Evolutionary conservation across 2,888 invertebrate species (phyloP), one percentile per base, ranked within the genome.

Genomic region (Lapara coniferarum): DNA sequence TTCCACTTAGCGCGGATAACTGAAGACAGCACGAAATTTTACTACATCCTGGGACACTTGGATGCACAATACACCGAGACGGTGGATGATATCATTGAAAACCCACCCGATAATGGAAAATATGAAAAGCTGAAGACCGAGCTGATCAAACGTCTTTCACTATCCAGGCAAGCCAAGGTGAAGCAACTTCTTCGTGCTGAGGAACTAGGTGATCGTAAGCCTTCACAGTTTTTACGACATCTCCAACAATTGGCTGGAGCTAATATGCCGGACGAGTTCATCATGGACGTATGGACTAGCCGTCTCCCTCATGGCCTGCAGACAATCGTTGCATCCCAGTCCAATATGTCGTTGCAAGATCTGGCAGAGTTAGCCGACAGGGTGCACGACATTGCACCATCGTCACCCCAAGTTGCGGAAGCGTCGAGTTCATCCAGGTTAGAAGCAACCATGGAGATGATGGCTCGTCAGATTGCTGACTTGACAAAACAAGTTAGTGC

Each of bases 181-280:
- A 71, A 71, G 12, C 76, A 73, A 25, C 69, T 73, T 0, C 57
- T 75, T 2, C 49, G 51, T n/a, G 70, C 72, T 13, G 72, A 77
- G 66, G 72, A 73, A 16, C 55, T 75, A 0, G 77, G 73, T 8
- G 74, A 74, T 46, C 58, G 78, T 0, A 75, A 75, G 25, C 74
- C 76, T 0, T 75, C 73, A 1, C 76, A 73, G 19, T 75, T 74
- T 19, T 51, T 73, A 8, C 73, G 74, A 0, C 72, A 73, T 37
- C 56, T 75, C 7, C 57, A 67, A 12, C 10, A 69, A 59, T 68
- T 75, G 1, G 75, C 73, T 2, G 74, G 77, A 4, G 68, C 73
- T 0, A 19, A 46, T 1, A 59, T 77, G 4, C 75, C 75, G 0
- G 74, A 72, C 0, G 73, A 74, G 1, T 74, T 76, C 16, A n/a